Evolutionary conservation across 2,888 invertebrate genomes (phyloP).

Genomic region (Bimastos eiseni): DNA sequence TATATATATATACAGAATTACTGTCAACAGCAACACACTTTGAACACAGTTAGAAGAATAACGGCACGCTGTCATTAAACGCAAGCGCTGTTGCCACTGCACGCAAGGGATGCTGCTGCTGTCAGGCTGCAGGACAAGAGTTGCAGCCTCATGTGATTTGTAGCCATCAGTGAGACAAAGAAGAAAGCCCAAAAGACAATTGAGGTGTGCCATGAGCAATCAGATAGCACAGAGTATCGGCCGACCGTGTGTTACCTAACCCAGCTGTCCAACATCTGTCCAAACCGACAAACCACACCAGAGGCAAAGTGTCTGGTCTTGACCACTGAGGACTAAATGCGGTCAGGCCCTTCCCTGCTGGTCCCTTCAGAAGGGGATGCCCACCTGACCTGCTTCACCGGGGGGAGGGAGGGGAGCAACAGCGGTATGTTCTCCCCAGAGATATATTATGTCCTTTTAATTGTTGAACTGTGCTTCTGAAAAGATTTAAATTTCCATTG

Average conservation of each 20-base stretch:
- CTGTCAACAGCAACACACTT: not conserved
- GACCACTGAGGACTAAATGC: too few relatives aligned
- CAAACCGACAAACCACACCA: not conserved
- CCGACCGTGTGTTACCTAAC: not conserved
- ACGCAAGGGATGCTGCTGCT: not conserved
- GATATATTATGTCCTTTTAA: conserved; percentile 1
- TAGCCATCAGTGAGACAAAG: not conserved
- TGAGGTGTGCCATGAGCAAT: not conserved
- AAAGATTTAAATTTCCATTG: not conserved
- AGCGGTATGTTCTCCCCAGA: not conserved
- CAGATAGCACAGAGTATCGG: not conserved
- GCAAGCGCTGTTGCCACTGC: not conserved
- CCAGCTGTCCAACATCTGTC: conserved; percentile 1
- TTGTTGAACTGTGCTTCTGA: not conserved
- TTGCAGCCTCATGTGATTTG: not conserved
- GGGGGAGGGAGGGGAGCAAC: too few relatives aligned
- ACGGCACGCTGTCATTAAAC: too few relatives aligned
- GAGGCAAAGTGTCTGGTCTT: not conserved
- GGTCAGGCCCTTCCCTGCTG: not conserved
- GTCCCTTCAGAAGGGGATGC: not conserved
- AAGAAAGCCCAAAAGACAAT: not conserved
- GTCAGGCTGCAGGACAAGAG: not conserved
- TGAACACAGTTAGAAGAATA: not conserved
- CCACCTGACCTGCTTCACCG: not conserved
- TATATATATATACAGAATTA: too few relatives aligned